These are phyloP conservation scores for Seladonia tumulorum DNA, from an alignment of 2,888 invertebrate genomes.

Conservation along the genomic window DNA sequence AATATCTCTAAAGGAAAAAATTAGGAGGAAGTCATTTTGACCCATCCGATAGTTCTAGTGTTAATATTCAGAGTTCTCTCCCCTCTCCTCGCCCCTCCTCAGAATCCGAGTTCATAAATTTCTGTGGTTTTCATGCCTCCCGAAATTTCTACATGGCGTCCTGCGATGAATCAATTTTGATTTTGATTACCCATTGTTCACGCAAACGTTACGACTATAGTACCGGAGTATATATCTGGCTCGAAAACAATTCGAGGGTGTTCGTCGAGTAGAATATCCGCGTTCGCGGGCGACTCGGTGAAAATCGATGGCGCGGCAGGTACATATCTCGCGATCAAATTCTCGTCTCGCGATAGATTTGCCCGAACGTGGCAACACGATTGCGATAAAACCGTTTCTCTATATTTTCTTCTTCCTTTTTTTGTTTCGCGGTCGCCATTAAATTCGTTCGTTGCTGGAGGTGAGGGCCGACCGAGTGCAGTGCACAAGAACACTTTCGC, in stretches of 20 bases:
- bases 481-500: constrained; percentile 81
- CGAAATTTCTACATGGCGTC: no score
- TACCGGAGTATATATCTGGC: background rate
- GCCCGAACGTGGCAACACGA: constrained; percentile 7
- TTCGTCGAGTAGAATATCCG: background rate
- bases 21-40: no score
- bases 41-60: no score
- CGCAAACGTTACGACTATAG: background rate
- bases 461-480: constrained; percentile 62
- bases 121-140: no score
- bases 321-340: background rate
- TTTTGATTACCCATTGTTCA: background rate
- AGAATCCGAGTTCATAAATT: no score
- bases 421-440: constrained; percentile 51
- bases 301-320: constrained; percentile 1
- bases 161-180: no score
- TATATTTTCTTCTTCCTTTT: background rate
- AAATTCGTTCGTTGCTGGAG: constrained; percentile 67
- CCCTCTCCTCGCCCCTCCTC: no score
- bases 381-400: constrained; percentile 42
- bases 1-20: no score
- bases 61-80: no score
- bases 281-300: background rate
- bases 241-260: background rate
- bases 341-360: constrained; percentile 20